Percentiles rank a stretch among this genome's conserved stretches.
Conservation (phyloP, 1,140 invertebrate species). For the Goniozus legneri region DNA sequence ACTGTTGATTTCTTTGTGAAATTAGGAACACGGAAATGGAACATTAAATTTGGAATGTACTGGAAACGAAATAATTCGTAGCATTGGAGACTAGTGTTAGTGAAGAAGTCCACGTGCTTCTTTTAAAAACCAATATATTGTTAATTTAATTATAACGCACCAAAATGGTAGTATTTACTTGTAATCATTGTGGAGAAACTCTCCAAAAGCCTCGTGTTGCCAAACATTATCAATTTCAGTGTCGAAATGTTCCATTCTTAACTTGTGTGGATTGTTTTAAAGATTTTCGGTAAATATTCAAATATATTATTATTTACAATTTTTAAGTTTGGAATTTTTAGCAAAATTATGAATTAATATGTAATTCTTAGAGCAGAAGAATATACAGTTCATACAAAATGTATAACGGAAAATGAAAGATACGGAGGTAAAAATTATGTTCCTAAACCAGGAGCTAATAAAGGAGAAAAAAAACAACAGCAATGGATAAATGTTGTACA, state of each 20-base stretch:
- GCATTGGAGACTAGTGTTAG: no score
- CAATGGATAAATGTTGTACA: constrained; percentile 83
- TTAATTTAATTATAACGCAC: no score
- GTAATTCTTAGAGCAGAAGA: constrained; percentile 67
- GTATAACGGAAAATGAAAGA: constrained; percentile 85
- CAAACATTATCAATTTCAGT: constrained; percentile 78
- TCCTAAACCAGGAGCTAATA: constrained; percentile 70
- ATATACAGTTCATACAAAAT: constrained; percentile 83
- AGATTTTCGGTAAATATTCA: constrained; percentile 72
- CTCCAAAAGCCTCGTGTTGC: constrained; percentile 89
- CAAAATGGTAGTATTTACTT: constrained; percentile 90
- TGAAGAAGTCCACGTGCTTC: no score
- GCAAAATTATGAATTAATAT: no score
- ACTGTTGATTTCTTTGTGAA: no score
- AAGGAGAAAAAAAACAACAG: constrained; percentile 87
- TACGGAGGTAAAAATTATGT: constrained; percentile 83
- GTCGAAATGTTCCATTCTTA: constrained; percentile 62
- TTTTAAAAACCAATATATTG: no score
- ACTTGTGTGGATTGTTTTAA: constrained; percentile 90
- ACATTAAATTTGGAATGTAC: no score
- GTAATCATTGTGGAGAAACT: constrained; percentile 83
- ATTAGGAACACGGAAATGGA: no score
- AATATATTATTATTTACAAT: background rate
- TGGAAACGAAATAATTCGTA: no score
- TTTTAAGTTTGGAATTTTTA: constrained; percentile 15